Conservation (phyloP, 1,140 invertebrate species). For the Monomorium pharaonis region DNA sequence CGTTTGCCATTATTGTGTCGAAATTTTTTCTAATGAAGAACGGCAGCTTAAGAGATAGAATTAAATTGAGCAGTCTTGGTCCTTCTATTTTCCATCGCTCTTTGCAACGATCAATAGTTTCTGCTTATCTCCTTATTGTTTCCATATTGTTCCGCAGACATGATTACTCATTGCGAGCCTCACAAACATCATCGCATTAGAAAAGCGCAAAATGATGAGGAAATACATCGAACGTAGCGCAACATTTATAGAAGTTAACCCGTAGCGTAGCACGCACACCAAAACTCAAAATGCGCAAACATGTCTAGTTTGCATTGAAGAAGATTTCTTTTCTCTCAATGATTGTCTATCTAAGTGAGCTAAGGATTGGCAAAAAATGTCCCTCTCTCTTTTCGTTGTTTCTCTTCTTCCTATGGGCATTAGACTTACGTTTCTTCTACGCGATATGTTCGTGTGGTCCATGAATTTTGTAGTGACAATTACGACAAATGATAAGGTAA, state of each 20-base stretch:
- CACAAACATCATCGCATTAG: neutral
- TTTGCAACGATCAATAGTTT: neutral
- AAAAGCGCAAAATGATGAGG: neutral
- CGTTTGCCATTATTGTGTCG: neutral
- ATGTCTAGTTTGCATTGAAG: neutral
- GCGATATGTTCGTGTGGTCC: conserved; percentile 49
- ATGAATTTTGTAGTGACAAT: conserved; percentile 6
- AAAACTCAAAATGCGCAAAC: neutral
- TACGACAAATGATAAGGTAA: neutral
- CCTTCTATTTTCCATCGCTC: conserved; percentile 18
- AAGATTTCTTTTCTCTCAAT: neutral
- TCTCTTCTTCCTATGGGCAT: neutral
- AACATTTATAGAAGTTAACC: neutral
- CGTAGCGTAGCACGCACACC: neutral
- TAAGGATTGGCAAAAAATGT: neutral
- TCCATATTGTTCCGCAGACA: neutral
- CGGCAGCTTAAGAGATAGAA: conserved; percentile 13
- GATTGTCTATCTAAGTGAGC: conserved; percentile 23
- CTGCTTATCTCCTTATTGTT: neutral
- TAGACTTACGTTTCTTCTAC: neutral
- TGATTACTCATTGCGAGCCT: neutral
- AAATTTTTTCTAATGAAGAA: conserved; percentile 22
- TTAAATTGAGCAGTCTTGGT: conserved; percentile 51
- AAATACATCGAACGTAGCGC: conserved; percentile 11
- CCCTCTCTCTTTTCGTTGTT: neutral